These are phyloP conservation scores for Malachius bipustulatus DNA, from an alignment of 2,888 invertebrate genomes.

Conservation along the genomic window DNA sequence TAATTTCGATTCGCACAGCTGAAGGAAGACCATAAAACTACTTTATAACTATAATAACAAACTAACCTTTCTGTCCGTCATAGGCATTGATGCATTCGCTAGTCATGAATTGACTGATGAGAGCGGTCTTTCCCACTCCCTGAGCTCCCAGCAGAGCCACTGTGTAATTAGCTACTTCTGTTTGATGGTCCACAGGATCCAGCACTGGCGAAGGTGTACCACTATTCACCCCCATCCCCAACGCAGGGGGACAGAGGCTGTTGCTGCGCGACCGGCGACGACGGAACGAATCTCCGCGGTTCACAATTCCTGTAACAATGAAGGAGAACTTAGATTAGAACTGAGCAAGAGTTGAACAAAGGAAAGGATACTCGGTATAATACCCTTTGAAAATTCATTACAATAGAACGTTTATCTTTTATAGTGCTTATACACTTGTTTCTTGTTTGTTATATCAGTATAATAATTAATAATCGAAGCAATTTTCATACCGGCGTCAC, in stretches of 20 bases:
- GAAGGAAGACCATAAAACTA: background rate
- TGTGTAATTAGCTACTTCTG: constrained; percentile 41
- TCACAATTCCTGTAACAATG: constrained; percentile 81
- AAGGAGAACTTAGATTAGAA: no score
- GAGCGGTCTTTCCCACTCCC: constrained; percentile 75
- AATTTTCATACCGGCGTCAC: no score
- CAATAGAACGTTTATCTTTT: no score
- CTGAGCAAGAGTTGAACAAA: no score
- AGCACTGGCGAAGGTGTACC: constrained; percentile 33
- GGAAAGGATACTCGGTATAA: no score
- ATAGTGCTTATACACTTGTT: no score
- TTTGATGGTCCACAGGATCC: constrained; percentile 42
- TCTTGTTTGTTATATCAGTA: no score
- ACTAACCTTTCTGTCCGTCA: constrained; percentile 69
- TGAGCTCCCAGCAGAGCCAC: constrained; percentile 71
- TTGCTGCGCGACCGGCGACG: constrained; percentile 74
- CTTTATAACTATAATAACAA: background rate
- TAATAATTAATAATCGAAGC: no score
- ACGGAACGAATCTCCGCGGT: constrained; percentile 87
- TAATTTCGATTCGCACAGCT: constrained; percentile 1
- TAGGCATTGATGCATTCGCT: constrained; percentile 91
- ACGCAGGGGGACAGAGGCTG: constrained; percentile 53
- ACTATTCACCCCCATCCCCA: constrained; percentile 21
- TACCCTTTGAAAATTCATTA: no score
- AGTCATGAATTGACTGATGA: constrained; percentile 82